Evolutionary conservation across 2,888 invertebrate species (phyloP), one percentile per base, ranked within the genome.

Genomic region (Drosophila pseudotakahashii): DNA sequence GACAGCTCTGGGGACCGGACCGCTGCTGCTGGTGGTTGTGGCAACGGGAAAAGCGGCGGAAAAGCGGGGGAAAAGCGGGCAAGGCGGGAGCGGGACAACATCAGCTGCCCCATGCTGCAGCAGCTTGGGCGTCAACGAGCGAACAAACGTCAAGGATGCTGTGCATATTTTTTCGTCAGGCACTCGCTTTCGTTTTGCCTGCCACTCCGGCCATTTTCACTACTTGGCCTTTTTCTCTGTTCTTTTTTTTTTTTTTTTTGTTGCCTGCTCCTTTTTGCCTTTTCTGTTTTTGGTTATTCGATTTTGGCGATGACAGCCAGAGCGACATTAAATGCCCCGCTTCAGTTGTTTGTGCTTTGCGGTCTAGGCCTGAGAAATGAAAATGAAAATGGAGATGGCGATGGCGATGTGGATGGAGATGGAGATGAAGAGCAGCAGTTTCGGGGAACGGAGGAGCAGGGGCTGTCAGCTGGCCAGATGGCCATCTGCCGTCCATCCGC

Each of bases 131-230:
- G 82, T 82, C 82, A 82, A 82, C 88, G 88, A 82, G 82, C 88
- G 85, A 87, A 87, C 82, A 84, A 84, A 87, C 85, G 88, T 87
- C 88, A 83, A 87, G 82, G 85, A 83, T 83, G 77, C 82, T 81
- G 76, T 76, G 86, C 83, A 82, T 85, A 81, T 81, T 68, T 66
- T 73, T 71, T 71, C 62, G 71, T 64, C 73, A 64, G 73, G 54
- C 70, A 37, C 55, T 71, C 52, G 64, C 57, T 71, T 71, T 71
- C 73, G 61, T 63, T 57, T 64, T 62, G 50, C 68, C 59, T 60
- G 54, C 71, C 64, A 51, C 47, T 69, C 67, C 19, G 64, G 54
- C 62, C 77, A 71, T 58, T 47, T 53, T 55, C 61, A 47, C 60
- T 34, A 51, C 45, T 60, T 58, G 62, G 62, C 62, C 44, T 34